phyloP scores from a whole-genome alignment of 2,888 invertebrate genomes.

The Baronia brevicornis region DNA sequence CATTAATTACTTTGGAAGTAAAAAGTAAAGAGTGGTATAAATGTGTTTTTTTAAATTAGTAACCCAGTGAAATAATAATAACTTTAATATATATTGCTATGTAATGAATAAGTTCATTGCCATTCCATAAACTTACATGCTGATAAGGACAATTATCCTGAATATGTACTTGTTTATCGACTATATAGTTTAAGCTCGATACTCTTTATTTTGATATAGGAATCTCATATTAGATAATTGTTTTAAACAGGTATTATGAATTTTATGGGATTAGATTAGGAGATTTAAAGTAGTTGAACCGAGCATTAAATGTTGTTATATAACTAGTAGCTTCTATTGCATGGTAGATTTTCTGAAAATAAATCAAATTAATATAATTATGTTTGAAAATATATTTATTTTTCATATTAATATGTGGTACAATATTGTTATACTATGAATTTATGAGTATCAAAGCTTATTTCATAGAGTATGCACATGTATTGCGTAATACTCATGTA shows the following conservation, averaged over 20 bases:
- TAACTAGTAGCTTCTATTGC: conserved; percentile 56
- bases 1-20: no score
- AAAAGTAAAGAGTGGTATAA: no score
- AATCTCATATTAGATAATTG: conserved; percentile 43
- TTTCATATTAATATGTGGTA: conserved; percentile 50
- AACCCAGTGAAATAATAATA: no score
- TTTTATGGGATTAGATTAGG: conserved; percentile 37
- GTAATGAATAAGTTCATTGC: no score
- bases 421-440: conserved; percentile 59
- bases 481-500: conserved; percentile 51
- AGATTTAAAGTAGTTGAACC: conserved; percentile 44
- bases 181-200: no score
- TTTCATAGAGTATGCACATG: conserved; percentile 35
- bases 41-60: no score
- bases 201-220: conserved; percentile 27
- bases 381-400: conserved; percentile 39
- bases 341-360: conserved; percentile 57
- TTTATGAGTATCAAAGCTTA: conserved; percentile 44
- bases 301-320: conserved; percentile 59
- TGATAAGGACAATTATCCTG: no score
- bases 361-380: conserved; percentile 48
- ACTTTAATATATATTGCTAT: no score
- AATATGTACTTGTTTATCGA: no score
- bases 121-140: no score
- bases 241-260: conserved; percentile 30